A percentile compares a stretch with the other conserved stretches of the same genome.
Conservation (phyloP, 1,140 invertebrate genomes). For the Zaprionus capensis region DNA sequence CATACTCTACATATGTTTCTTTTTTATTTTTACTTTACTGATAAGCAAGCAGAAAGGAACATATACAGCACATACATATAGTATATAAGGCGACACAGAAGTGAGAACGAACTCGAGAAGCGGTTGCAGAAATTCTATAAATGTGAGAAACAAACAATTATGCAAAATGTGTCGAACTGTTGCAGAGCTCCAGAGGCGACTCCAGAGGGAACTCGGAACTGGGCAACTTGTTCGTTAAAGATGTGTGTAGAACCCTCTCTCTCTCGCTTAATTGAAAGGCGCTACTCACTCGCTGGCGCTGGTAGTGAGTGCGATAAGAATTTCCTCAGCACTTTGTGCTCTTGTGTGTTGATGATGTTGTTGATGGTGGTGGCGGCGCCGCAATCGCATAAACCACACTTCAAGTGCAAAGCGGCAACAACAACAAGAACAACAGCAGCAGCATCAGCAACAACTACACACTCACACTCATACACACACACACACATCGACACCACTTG, state of each 20-base stretch:
- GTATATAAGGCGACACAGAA: constrained; percentile 15
- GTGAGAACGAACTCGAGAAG: constrained; percentile 13
- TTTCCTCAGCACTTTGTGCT: constrained; percentile 7
- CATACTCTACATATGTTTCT: constrained; percentile 16
- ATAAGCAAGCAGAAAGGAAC: constrained; percentile 28
- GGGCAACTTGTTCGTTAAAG: background rate
- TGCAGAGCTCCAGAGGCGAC: background rate
- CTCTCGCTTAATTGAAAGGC: constrained; percentile 7
- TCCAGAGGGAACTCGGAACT: background rate
- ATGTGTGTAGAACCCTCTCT: background rate
- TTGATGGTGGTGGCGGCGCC: background rate
- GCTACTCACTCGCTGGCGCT: background rate
- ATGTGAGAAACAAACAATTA: constrained; percentile 28
- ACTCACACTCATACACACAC: constrained; percentile 1
- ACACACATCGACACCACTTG: constrained; percentile 27
- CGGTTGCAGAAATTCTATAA: constrained; percentile 12
- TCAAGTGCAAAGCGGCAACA: constrained; percentile 8
- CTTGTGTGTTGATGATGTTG: constrained; percentile 1
- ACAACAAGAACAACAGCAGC: background rate
- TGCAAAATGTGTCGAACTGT: constrained; percentile 16
- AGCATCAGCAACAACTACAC: constrained; percentile 14
- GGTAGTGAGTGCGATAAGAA: background rate
- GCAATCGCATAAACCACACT: constrained; percentile 14
- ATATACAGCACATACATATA: background rate
- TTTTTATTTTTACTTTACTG: constrained; percentile 27